phyloP scores from a whole-genome alignment of 2,113 vertebrate genomes.

The Ophthalmolycus amberensis region DNA sequence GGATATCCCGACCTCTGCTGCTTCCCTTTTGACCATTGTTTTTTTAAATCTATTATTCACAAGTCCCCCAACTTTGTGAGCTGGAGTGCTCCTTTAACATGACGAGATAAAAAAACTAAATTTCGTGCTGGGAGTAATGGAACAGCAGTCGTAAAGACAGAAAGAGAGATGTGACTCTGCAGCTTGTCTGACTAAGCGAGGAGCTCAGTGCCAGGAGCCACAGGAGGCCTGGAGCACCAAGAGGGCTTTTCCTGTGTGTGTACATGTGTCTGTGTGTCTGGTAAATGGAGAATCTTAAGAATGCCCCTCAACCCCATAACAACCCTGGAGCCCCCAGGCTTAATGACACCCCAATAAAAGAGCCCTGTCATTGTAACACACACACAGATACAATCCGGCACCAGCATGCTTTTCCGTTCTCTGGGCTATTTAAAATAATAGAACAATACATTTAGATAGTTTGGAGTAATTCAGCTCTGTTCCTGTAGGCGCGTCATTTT shows the following conservation, averaged over 20 bases:
- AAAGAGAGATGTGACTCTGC: conserved; percentile 53
- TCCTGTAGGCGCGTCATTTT: conserved; percentile 11
- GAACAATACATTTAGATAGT: conserved; percentile 25
- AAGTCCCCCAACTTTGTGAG: neutral
- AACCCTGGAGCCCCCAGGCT: conserved; percentile 60
- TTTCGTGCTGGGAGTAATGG: conserved; percentile 9
- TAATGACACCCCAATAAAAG: conserved; percentile 69
- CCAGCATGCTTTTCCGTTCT: conserved; percentile 1
- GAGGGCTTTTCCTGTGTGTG: conserved; percentile 69
- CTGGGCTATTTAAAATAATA: conserved; percentile 45
- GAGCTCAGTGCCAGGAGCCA: conserved; percentile 73
- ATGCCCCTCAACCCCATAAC: conserved; percentile 71
- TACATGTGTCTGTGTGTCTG: conserved; percentile 55
- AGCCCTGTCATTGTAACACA: conserved; percentile 41
- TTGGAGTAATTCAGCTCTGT: neutral
- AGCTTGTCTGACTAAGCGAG: conserved; percentile 81
- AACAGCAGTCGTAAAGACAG: conserved; percentile 26
- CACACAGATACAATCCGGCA: neutral
- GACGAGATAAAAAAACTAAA: neutral
- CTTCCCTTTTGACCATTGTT: neutral
- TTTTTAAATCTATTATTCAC: neutral
- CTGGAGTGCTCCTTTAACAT: neutral
- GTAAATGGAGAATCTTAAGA: conserved; percentile 79
- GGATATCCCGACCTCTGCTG: neutral
- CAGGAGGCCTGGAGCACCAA: conserved; percentile 65